Conservation (phyloP, 2,888 invertebrate genomes). For the Pocota personata region DNA sequence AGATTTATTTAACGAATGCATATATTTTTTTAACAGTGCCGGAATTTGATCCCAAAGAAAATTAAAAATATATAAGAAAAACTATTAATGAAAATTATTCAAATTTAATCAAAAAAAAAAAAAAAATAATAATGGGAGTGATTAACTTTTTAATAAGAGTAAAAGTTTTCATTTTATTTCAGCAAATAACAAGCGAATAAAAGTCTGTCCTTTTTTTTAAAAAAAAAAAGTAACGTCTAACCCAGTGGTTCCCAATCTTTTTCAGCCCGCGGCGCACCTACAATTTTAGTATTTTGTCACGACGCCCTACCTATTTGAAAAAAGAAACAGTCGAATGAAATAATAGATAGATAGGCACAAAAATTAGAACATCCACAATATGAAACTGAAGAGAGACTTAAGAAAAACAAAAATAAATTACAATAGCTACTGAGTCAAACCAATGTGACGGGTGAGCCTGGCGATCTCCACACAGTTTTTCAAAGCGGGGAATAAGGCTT, state of each 20-base stretch:
- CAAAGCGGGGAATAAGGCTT: conserved; percentile 17
- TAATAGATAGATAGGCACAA: not conserved
- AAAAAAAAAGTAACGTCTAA: no score
- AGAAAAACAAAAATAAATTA: conserved; percentile 15
- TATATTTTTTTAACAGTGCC: conserved; percentile 5
- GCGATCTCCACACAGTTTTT: conserved; percentile 6
- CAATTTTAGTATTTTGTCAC: not conserved
- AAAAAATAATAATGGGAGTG: no score
- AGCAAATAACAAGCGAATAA: no score
- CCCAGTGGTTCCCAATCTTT: no score
- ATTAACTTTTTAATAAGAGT: not conserved
- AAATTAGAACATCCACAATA: not conserved
- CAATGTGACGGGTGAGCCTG: conserved; percentile 29
- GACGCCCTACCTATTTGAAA: not conserved
- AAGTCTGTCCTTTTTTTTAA: no score
- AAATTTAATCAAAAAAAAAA: not conserved
- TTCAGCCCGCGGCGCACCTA: not conserved
- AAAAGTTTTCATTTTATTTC: not conserved
- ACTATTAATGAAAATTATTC: not conserved
- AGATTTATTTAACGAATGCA: conserved; percentile 20
- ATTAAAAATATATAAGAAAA: not conserved
- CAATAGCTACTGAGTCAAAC: conserved; percentile 20
- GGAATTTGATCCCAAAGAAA: conserved; percentile 9
- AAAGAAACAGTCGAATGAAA: conserved; percentile 4
- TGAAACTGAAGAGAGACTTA: not conserved